Base-by-base conservation (phyloP, 2,797 vertebrate genomes). In the Cyclopterus lumpus region DNA sequence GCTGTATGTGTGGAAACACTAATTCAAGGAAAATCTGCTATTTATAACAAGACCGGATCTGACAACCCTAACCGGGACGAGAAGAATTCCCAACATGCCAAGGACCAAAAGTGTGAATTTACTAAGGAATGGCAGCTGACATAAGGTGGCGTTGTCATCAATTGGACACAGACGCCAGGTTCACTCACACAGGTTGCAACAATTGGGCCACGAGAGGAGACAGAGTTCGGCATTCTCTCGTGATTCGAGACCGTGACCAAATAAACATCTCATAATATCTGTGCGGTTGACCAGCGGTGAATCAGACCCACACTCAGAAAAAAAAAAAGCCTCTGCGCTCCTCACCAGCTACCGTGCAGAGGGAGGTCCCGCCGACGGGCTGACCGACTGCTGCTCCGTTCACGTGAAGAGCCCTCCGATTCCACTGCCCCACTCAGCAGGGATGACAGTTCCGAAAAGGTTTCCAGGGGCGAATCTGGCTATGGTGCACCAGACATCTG, bases 91-190 rank as follows among this genome's bases (percentile, higher is more conserved):
- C 57, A 11, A 61, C 80, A 76, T 54, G 22, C 60, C 65, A 10
- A 81, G 55, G 26, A 80, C 11, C 22, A 34, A 66, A 22, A 8
- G 73, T 76, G 83, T 86, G 82, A 88, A 86, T 86, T 84, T 51
- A 70, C 75, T 44, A 14, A 54, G 63, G 71, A 82, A 81, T 60
- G 67, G 57, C 71, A 74, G 69, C 32, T 53, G 73, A 61, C 79
- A 73, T 38, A 36, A 48, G 79, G 51, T 53, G 24, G 70, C 66
- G 72, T 12, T 65, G 44, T 54, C 75, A 82, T 75, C 71, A 28
- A 72, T 58, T 84, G 60, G 63, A 42, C 57, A 61, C 73, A 72
- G 67, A 73, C 36, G 74, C 20, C 67, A 40, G 28, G n/a, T 28
- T 58, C 42, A 24, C 18, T 42, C 40, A 79, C 30, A 49, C 44